phyloP scores from a whole-genome alignment of 2,888 invertebrate species.

The Metellina segmentata region DNA sequence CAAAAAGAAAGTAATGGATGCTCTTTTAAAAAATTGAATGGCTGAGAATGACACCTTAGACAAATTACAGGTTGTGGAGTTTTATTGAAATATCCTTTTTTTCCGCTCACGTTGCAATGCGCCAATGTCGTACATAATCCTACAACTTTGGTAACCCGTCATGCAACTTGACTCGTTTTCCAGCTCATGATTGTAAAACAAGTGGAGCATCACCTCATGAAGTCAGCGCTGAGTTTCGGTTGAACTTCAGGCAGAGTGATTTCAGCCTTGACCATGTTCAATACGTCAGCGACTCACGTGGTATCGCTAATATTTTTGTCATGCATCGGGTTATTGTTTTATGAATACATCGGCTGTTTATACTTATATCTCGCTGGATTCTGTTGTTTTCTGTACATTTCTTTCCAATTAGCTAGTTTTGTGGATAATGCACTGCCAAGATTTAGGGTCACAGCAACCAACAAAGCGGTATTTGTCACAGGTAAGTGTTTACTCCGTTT shows the following conservation, averaged over 20 bases:
- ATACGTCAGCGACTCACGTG: conserved; percentile 30
- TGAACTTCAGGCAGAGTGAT: background rate
- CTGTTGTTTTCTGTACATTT: conserved; percentile 31
- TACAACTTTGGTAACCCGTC: background rate
- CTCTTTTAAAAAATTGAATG: too few relatives aligned
- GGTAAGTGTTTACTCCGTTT: conserved; percentile 32
- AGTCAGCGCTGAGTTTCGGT: background rate
- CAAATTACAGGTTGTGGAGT: too few relatives aligned
- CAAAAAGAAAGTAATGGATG: too few relatives aligned
- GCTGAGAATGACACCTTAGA: too few relatives aligned
- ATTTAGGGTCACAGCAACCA: conserved; percentile 42
- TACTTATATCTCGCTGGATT: background rate
- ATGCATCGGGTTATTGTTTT: background rate
- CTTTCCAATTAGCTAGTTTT: conserved; percentile 40
- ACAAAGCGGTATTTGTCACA: conserved; percentile 69
- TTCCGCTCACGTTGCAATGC: too few relatives aligned
- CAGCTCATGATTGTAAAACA: background rate
- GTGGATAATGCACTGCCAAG: conserved; percentile 59
- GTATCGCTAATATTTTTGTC: conserved; percentile 4
- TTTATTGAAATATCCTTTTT: too few relatives aligned
- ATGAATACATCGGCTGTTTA: background rate
- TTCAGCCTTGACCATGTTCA: conserved; percentile 27
- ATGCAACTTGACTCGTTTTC: background rate
- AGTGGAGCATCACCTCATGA: background rate
- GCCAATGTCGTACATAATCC: too few relatives aligned